Conservation (phyloP, 1,140 invertebrate species). For the Heliconius eleuchia region DNA sequence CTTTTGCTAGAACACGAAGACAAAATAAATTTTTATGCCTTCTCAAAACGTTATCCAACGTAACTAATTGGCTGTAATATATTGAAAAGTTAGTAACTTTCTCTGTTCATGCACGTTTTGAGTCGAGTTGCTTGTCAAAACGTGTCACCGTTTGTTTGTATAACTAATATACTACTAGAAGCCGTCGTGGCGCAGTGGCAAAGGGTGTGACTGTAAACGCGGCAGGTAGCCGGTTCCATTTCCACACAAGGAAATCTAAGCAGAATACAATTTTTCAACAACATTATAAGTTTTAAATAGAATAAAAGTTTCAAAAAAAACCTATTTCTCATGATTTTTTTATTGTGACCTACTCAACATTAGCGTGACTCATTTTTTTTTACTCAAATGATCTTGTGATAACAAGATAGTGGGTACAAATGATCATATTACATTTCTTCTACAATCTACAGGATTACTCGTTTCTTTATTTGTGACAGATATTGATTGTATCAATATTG, state of each 20-base stretch:
- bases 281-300: neutral
- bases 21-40: conserved; percentile 3
- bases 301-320: neutral
- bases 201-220: too few relatives aligned
- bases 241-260: too few relatives aligned
- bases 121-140: neutral
- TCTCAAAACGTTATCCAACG: neutral
- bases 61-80: conserved; percentile 8
- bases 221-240: too few relatives aligned
- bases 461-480: too few relatives aligned
- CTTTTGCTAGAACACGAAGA: neutral
- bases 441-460: too few relatives aligned
- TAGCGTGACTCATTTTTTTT: neutral
- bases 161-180: neutral
- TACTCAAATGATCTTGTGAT: too few relatives aligned
- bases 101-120: conserved; percentile 2
- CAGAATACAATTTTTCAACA: too few relatives aligned
- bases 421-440: too few relatives aligned
- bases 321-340: neutral
- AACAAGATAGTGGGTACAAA: too few relatives aligned
- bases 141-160: neutral
- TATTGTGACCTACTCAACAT: neutral
- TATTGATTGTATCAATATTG: too few relatives aligned
- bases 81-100: conserved; percentile 1
- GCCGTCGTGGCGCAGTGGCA: too few relatives aligned